Conservation (phyloP, 2,888 invertebrate species). For the Perizoma flavofasciatum region DNA sequence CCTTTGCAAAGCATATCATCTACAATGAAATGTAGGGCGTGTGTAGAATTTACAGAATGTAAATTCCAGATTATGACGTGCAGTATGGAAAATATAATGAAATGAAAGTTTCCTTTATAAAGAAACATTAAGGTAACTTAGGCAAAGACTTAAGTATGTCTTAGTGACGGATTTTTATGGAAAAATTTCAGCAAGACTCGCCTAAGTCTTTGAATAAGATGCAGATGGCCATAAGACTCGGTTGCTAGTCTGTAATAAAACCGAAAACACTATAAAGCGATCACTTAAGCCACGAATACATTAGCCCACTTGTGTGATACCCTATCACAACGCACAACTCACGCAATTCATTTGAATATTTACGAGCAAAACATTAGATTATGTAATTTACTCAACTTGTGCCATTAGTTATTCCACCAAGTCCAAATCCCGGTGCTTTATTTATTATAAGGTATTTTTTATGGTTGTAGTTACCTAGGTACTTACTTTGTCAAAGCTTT, state of each 20-base stretch:
- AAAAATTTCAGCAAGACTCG: no score
- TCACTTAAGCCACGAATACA: conserved; percentile 47
- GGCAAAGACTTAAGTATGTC: no score
- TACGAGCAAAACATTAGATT: conserved; percentile 52
- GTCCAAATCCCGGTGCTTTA: conserved; percentile 35
- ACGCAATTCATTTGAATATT: conserved; percentile 61
- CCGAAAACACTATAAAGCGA: conserved; percentile 35
- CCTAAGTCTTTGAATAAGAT: no score
- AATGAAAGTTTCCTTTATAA: no score
- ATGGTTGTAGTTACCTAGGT: conserved; percentile 9
- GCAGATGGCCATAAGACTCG: neutral
- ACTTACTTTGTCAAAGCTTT: conserved; percentile 1
- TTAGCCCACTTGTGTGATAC: conserved; percentile 45
- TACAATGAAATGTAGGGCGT: conserved; percentile 14
- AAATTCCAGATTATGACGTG: conserved; percentile 16
- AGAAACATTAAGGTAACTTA: no score
- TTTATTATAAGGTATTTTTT: conserved; percentile 26
- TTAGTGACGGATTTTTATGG: no score
- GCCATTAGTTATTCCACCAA: conserved; percentile 40
- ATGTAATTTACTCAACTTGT: conserved; percentile 47
- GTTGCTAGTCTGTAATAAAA: conserved; percentile 6
- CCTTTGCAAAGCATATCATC: conserved; percentile 27
- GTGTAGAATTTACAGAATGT: conserved; percentile 4
- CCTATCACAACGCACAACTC: conserved; percentile 48
- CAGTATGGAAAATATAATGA: neutral